Conservation (phyloP, 2,888 invertebrate genomes). For the Monochamus alternatus region DNA sequence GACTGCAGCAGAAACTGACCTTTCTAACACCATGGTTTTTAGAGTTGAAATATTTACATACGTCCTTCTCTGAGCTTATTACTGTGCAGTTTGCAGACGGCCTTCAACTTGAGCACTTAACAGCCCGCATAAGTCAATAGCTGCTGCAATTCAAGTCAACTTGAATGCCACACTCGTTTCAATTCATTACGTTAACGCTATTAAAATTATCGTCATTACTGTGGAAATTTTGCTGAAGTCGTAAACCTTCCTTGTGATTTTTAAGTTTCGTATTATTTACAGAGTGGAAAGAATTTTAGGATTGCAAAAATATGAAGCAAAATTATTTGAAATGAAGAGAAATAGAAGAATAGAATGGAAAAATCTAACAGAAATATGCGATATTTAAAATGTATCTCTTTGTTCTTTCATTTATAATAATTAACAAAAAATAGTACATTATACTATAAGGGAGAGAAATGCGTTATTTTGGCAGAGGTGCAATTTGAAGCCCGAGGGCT, state of each 20-base stretch:
- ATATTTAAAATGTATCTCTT: no score
- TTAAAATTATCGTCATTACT: constrained; percentile 34
- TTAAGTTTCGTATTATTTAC: background rate
- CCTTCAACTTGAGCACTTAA: constrained; percentile 48
- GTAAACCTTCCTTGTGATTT: constrained; percentile 4
- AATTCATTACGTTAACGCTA: constrained; percentile 38
- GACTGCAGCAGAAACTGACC: constrained; percentile 50
- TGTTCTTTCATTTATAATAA: no score
- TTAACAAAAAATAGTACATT: no score
- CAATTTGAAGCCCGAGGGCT: no score
- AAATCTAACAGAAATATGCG: no score
- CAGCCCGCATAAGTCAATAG: constrained; percentile 40
- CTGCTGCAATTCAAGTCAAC: constrained; percentile 34
- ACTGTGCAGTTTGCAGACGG: constrained; percentile 48
- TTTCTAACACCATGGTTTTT: constrained; percentile 48
- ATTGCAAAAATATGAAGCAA: background rate
- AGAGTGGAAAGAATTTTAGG: background rate
- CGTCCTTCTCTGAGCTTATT: constrained; percentile 44
- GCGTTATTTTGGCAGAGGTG: no score
- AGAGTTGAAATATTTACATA: constrained; percentile 49
- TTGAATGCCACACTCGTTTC: constrained; percentile 38
- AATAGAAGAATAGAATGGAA: no score
- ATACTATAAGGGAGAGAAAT: no score
- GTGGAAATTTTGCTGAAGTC: constrained; percentile 27
- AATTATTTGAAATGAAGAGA: no score